Base-by-base conservation (phyloP, 1,140 invertebrate species). In the Adoxophyes honmai region DNA sequence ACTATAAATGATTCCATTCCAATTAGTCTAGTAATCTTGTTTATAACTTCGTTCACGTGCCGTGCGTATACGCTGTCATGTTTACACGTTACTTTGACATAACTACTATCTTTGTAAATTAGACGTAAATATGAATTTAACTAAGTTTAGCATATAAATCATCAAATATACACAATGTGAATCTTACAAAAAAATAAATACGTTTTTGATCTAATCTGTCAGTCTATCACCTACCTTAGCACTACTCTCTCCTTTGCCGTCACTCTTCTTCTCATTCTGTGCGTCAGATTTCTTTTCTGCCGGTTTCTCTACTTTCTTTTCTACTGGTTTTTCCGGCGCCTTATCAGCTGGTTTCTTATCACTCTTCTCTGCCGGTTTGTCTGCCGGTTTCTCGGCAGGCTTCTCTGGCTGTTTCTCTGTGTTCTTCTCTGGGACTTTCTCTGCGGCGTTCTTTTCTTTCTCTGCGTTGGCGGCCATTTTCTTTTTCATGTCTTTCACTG, bases 401-500 rank as follows among this genome's bases (percentile, higher is more conserved):
- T 74, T 59, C 0, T 62, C 57, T 13, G 55, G 34, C 1, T 14
- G 18, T 36, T 62, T 62, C 57, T 68, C 63, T 3, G 60, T 57
- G 4, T 52, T 10, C 35, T 73, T 78, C 35, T 79, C 75, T 5
- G 62, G 37, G n/a, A 7, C 13, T 28, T 64, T 71, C 4, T 75
- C 73, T 7, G 59, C 70, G 0, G 71, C 68, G 35, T 74, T 75
- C 54, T 85, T 87, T 48, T 87, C 82, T 59, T 87, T 86, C 48
- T 84, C 84, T 0, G 81, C 81, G 52, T 86, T 81, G 0, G 75
- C 81, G 0, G 81, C 81, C 62, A 84, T 72, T 73, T 87, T 87
- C 69, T 87, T 87, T 62, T 86, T 87, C 77, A 84, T 85, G 16
- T 87, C 82, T 66, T 86, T 87, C 1, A 80, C 82, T 8, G 84